A percentile compares a stretch with the other conserved stretches of the same genome.
These are phyloP conservation scores for Psilopsiagon aymara DNA, from an alignment of 2,113 vertebrate genomes.

Conservation along the genomic window DNA sequence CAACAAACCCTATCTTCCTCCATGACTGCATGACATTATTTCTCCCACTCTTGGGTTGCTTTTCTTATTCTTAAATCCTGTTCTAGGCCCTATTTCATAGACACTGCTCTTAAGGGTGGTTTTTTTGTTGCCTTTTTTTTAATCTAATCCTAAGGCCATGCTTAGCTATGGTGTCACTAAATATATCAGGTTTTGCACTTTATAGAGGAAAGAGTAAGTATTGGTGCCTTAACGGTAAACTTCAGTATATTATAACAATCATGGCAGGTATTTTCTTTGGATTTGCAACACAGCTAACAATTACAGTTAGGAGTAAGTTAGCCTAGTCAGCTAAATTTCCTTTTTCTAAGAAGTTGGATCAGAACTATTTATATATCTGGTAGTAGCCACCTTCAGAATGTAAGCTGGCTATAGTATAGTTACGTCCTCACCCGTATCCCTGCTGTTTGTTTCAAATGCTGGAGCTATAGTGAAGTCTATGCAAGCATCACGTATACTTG, in stretches of 20 bases:
- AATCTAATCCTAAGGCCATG: not conserved
- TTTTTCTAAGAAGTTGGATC: not conserved
- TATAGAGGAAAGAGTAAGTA: not conserved
- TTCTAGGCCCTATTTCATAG: not conserved
- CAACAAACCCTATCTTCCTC: not conserved
- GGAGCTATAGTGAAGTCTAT: not conserved
- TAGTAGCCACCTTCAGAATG: not conserved
- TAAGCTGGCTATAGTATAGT: not conserved
- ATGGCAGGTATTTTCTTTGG: not conserved
- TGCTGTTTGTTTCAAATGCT: not conserved
- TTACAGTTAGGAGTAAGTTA: not conserved
- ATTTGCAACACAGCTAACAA: not conserved
- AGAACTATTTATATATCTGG: not conserved
- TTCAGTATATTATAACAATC: not conserved
- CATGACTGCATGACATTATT: not conserved
- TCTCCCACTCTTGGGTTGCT: not conserved
- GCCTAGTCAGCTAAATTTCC: not conserved
- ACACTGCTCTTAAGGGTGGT: not conserved
- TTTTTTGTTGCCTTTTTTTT: not conserved
- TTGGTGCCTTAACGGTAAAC: not conserved
- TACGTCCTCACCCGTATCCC: not conserved
- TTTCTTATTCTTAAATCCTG: not conserved
- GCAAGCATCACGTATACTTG: accelerated
- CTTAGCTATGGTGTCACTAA: not conserved
- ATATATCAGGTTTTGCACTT: not conserved